Conservation (phyloP, 2,888 invertebrate species). For the Chydorus sphaericus region DNA sequence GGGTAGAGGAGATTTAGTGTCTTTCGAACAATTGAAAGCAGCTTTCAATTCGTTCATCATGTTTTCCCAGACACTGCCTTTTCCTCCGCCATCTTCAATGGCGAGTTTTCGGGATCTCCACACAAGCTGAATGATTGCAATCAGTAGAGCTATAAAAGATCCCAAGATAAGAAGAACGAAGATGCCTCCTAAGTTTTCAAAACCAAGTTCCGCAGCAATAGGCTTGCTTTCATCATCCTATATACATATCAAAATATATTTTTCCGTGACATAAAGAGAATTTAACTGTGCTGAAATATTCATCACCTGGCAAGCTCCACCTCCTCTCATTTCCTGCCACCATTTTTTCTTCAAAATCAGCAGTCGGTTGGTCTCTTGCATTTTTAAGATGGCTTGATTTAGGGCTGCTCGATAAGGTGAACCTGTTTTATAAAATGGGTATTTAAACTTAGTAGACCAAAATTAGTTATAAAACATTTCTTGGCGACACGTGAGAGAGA, state of each 20-base stretch:
- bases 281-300: neutral
- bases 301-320: slow-evolving; percentile 65
- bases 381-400: slow-evolving; percentile 51
- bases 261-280: neutral
- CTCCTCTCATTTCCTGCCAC: slow-evolving; percentile 61
- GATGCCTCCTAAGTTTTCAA: slow-evolving; percentile 91
- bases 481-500: too few species aligned
- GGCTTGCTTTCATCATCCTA: slow-evolving; percentile 27
- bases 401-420: slow-evolving; percentile 51
- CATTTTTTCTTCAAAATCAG: slow-evolving; percentile 54
- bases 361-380: slow-evolving; percentile 57
- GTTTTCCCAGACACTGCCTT: slow-evolving; percentile 6
- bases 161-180: slow-evolving; percentile 92
- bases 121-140: slow-evolving; percentile 88
- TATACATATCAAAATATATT: neutral
- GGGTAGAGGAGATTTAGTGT: slow-evolving; percentile 6
- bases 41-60: slow-evolving; percentile 13
- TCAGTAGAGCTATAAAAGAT: slow-evolving; percentile 77
- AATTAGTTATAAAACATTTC: too few species aligned
- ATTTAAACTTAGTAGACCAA: too few species aligned
- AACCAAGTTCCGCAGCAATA: slow-evolving; percentile 40
- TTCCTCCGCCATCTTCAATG: slow-evolving; percentile 6
- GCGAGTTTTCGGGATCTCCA: slow-evolving; percentile 90
- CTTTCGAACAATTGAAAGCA: slow-evolving; percentile 6
- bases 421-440: slow-evolving; percentile 52